Evolutionary conservation across 2,888 invertebrate genomes (phyloP), one percentile per base, ranked within the genome.

Genomic region (Drosophila phalerata): DNA sequence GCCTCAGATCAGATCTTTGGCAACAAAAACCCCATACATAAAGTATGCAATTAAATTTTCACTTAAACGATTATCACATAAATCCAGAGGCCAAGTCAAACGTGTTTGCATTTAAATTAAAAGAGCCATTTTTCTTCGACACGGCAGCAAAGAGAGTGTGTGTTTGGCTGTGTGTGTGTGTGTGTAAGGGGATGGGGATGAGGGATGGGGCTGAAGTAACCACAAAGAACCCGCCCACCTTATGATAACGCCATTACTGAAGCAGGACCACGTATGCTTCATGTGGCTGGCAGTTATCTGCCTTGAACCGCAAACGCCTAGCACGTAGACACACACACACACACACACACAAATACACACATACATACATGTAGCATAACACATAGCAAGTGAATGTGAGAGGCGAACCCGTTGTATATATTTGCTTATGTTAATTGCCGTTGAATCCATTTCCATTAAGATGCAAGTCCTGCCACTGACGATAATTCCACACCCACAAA

Each of bases 41-140:
- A 91, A 91, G 90, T 88, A 89, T 86, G 91, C 91, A 91, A 91
- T 91, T 91, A 91, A 91, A 91, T 90, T 91, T 91, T 91, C 91
- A 91, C 90, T 91, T 91, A 91, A 91, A 88, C 90, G 91, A 91
- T 91, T 91, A 91, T 91, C 91, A 88, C 90, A 91, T 90, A 91
- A 90, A 90, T 90, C 90, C 91, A 75, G 86, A 77, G 79, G 70
- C 77, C 85, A 70, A 86, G 81, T 79, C 88, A 86, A 89, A 91
- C 86, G 89, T 90, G 90, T 91, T 90, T 91, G 91, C 91, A 88
- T 91, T 91, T 88, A 89, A 90, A 91, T 91, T 91, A 91, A 91
- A 90, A 90, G 90, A 90, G 90, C 89, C 90, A 90, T 91, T 90
- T 91, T 90, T 91, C 91, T 91, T 88, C 76, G 73, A 77, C 68